phyloP scores from a whole-genome alignment of 2,888 invertebrate species.

The Ernsta delagoae region DNA sequence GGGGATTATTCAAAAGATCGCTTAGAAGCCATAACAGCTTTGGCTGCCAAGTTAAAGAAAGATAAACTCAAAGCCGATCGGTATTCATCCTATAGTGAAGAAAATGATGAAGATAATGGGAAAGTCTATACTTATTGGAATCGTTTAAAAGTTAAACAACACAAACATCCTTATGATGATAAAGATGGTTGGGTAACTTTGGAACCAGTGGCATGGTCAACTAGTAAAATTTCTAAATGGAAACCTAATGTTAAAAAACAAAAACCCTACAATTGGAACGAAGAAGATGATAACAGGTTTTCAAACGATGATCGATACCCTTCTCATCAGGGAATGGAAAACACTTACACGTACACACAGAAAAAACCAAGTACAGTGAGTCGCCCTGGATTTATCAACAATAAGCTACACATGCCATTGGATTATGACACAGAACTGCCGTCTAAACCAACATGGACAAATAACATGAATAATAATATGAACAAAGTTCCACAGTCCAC shows the following conservation, averaged over 20 bases:
- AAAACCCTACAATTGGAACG: constrained; percentile 71
- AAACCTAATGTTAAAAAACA: constrained; percentile 86
- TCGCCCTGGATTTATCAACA: constrained; percentile 72
- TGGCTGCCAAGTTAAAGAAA: constrained; percentile 78
- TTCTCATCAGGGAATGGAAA: constrained; percentile 58
- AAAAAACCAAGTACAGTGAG: constrained; percentile 61
- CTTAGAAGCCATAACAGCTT: constrained; percentile 71
- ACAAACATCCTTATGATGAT: constrained; percentile 87
- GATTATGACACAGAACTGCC: constrained; percentile 72
- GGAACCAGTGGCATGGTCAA: constrained; percentile 92
- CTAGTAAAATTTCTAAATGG: constrained; percentile 93
- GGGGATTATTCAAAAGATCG: constrained; percentile 71
- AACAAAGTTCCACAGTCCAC: constrained; percentile 57
- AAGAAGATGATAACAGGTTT: constrained; percentile 56
- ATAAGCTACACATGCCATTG: constrained; percentile 64
- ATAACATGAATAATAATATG: constrained; percentile 56
- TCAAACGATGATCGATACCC: constrained; percentile 53
- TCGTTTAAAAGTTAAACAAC: constrained; percentile 80
- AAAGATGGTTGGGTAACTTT: constrained; percentile 91
- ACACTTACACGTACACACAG: constrained; percentile 61
- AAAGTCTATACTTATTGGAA: constrained; percentile 80
- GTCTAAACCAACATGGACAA: constrained; percentile 70
- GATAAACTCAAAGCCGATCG: constrained; percentile 65
- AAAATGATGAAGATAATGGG: constrained; percentile 58
- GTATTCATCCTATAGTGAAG: constrained; percentile 48